Conservation (phyloP, 53 echinoderm and acorn worm genomes). For the Holothuria leucospilota region DNA sequence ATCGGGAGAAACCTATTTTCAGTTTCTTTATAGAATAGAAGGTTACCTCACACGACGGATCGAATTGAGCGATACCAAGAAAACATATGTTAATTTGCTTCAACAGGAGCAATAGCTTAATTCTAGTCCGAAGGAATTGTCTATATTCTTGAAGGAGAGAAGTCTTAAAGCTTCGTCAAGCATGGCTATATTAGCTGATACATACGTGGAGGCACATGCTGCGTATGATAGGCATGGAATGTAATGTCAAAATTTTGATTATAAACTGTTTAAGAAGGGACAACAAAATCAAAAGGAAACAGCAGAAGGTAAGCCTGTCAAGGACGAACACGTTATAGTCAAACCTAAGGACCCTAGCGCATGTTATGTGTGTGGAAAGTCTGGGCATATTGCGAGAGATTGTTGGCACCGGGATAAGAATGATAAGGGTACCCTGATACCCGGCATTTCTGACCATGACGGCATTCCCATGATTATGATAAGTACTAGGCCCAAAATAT, state of each 20-base stretch:
- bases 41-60: slow-evolving; percentile 47
- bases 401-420: slow-evolving; percentile 24
- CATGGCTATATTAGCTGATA: slow-evolving; percentile 19
- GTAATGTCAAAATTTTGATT: background rate
- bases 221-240: slow-evolving; percentile 12
- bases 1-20: slow-evolving; percentile 46
- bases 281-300: background rate
- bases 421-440: no score
- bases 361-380: slow-evolving; percentile 34
- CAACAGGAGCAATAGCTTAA: slow-evolving; percentile 35
- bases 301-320: background rate
- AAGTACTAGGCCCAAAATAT: no score
- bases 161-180: background rate
- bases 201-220: slow-evolving; percentile 38
- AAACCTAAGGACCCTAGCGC: background rate
- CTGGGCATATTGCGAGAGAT: slow-evolving; percentile 47
- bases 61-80: background rate
- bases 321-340: background rate
- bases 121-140: slow-evolving; percentile 24
- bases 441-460: no score
- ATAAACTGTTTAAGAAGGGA: background rate
- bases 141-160: slow-evolving; percentile 37
- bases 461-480: no score
- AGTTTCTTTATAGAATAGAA: slow-evolving; percentile 42
- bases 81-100: slow-evolving; percentile 38